Percentiles rank a stretch among this genome's conserved stretches.
Evolutionary conservation across 2,888 invertebrate genomes (phyloP).

Genomic region (Antitype chi): DNA sequence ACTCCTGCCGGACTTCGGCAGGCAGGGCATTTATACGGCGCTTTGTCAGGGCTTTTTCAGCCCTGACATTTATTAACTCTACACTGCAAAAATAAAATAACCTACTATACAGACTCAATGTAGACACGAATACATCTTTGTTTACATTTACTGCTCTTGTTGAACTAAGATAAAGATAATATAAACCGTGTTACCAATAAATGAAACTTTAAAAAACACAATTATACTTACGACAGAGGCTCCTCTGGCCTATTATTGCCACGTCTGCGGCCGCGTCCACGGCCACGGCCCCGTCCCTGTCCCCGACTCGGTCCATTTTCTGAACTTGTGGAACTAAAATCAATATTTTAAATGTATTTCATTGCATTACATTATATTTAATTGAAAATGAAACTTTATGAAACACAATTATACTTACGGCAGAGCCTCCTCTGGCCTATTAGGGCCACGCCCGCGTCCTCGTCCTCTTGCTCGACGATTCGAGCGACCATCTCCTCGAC

Average conservation of each 20-base stretch:
- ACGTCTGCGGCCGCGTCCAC: background rate
- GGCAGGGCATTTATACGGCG: background rate
- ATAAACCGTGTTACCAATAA: background rate
- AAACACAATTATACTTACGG: background rate
- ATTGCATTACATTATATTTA: background rate
- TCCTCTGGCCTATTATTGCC: background rate
- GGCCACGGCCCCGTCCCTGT: too few relatives aligned
- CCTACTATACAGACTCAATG: background rate
- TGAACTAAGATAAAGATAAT: background rate
- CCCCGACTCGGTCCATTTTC: background rate
- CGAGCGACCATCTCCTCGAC: background rate
- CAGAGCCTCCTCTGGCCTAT: background rate
- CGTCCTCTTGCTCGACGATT: too few relatives aligned
- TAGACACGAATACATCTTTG: background rate
- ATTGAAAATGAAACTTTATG: background rate
- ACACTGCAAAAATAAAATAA: slow-evolving; percentile 16
- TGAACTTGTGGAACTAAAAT: background rate
- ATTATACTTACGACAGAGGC: background rate
- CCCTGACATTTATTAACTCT: slow-evolving; percentile 18
- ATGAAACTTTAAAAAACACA: slow-evolving; percentile 2
- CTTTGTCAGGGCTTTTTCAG: slow-evolving; percentile 3
- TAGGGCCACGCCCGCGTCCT: too few relatives aligned
- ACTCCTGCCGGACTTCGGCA: background rate
- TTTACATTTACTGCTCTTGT: background rate
- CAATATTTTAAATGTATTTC: slow-evolving; percentile 1